Percentiles rank a stretch among this genome's conserved stretches.
Evolutionary conservation across 1,140 invertebrate genomes (phyloP).

Genomic region (Rhopalosiphum padi): DNA sequence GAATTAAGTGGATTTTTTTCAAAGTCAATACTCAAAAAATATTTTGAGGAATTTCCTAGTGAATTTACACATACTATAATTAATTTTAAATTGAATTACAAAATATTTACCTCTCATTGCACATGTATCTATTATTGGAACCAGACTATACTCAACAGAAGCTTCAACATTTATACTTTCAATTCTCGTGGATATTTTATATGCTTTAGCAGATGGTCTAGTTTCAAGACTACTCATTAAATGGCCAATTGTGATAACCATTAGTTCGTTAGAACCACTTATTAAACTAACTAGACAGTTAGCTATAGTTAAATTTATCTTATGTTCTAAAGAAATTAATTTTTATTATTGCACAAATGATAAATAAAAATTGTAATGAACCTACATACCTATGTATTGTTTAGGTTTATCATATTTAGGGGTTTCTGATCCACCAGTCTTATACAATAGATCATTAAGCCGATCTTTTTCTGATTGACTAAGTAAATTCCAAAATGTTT

Average conservation of each 20-base stretch:
- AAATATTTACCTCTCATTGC: slow-evolving; percentile 34
- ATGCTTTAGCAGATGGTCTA: slow-evolving; percentile 73
- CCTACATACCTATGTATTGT: slow-evolving; percentile 67
- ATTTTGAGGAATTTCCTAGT: slow-evolving; percentile 69
- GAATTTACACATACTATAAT: neutral
- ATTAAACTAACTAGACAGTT: slow-evolving; percentile 76
- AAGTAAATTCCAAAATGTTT: slow-evolving; percentile 72
- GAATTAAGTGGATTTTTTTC: slow-evolving; percentile 75
- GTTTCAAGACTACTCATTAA: slow-evolving; percentile 76
- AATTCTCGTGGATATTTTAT: slow-evolving; percentile 75
- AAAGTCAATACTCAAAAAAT: slow-evolving; percentile 78
- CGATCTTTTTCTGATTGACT: slow-evolving; percentile 72
- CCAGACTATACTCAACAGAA: slow-evolving; percentile 76
- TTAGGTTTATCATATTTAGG: slow-evolving; percentile 66
- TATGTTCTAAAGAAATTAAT: slow-evolving; percentile 70
- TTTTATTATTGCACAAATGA: neutral
- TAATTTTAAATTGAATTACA: neutral
- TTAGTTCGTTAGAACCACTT: slow-evolving; percentile 75
- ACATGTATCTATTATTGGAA: slow-evolving; percentile 68
- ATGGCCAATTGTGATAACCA: slow-evolving; percentile 77
- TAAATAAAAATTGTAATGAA: neutral
- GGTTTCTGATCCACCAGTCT: slow-evolving; percentile 64
- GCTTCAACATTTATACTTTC: slow-evolving; percentile 82
- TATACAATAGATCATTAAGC: slow-evolving; percentile 71
- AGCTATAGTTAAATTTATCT: slow-evolving; percentile 79